Evolutionary conservation across 2,797 vertebrate genomes (phyloP).

Genomic region (Rhincodon typus): DNA sequence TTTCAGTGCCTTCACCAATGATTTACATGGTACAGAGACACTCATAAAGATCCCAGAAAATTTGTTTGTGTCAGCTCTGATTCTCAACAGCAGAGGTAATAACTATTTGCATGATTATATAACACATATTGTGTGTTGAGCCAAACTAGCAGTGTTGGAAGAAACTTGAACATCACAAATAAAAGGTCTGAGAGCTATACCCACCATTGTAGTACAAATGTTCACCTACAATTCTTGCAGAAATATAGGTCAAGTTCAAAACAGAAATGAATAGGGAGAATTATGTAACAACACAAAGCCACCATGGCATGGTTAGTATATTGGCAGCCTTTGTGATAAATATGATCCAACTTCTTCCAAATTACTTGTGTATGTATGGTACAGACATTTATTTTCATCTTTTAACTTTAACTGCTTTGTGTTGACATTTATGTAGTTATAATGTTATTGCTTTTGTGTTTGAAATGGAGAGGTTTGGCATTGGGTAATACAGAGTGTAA

Average conservation of each 20-base stretch:
- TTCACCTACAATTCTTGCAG: not conserved
- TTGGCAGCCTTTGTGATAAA: not conserved
- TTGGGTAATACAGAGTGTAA: not conserved
- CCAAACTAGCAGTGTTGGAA: not conserved
- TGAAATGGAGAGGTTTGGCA: too few species aligned
- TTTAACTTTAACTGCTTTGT: not conserved
- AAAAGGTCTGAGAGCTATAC: not conserved
- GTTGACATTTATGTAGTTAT: not conserved
- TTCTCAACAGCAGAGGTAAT: not conserved
- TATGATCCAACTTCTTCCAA: not conserved
- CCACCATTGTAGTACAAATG: not conserved
- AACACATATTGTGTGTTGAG: not conserved
- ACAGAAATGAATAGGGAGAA: not conserved
- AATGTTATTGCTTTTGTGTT: not conserved
- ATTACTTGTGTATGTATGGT: not conserved
- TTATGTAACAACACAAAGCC: not conserved
- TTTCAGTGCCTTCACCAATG: not conserved
- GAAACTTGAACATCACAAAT: not conserved
- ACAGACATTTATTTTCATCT: not conserved
- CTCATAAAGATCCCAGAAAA: not conserved
- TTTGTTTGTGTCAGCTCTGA: not conserved
- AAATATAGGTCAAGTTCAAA: not conserved
- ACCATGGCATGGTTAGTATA: not conserved
- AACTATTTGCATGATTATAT: not conserved
- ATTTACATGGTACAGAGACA: not conserved